phyloP scores from a whole-genome alignment of 2,113 vertebrate genomes.

The Albula goreensis region DNA sequence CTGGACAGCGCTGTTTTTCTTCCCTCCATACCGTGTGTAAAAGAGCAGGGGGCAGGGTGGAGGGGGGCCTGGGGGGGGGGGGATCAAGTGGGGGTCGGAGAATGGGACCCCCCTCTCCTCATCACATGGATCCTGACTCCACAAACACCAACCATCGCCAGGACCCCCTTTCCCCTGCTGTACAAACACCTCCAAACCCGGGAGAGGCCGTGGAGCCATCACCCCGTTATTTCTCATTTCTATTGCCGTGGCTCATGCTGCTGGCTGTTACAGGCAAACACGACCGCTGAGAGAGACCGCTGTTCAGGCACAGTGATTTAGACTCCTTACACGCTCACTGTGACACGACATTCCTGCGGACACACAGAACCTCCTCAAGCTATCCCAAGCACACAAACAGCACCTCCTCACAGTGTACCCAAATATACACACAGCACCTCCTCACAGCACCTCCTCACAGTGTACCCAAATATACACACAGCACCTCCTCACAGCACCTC shows the following conservation, averaged over 20 bases:
- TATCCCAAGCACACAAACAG: not conserved
- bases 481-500: no score
- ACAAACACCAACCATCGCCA: not conserved
- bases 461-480: no score
- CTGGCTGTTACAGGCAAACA: not conserved
- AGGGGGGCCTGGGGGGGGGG: no score
- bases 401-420: not conserved
- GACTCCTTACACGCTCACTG: not conserved
- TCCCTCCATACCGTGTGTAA: not conserved
- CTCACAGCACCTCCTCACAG: no score
- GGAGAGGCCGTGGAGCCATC: not conserved
- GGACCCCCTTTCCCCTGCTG: not conserved
- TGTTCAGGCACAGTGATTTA: not conserved
- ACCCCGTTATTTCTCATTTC: not conserved
- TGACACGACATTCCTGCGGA: no score
- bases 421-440: no score
- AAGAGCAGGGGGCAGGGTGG: no score
- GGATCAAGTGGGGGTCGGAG: no score
- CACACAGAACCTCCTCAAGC: no score
- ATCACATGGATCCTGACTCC: not conserved
- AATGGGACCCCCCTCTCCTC: no score
- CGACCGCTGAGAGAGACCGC: not conserved
- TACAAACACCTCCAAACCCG: not conserved
- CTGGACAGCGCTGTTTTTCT: not conserved
- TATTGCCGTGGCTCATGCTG: not conserved